Evolutionary conservation across 2,113 vertebrate genomes (phyloP), one percentile per base, ranked within the genome.

Genomic region (Gavia stellata): DNA sequence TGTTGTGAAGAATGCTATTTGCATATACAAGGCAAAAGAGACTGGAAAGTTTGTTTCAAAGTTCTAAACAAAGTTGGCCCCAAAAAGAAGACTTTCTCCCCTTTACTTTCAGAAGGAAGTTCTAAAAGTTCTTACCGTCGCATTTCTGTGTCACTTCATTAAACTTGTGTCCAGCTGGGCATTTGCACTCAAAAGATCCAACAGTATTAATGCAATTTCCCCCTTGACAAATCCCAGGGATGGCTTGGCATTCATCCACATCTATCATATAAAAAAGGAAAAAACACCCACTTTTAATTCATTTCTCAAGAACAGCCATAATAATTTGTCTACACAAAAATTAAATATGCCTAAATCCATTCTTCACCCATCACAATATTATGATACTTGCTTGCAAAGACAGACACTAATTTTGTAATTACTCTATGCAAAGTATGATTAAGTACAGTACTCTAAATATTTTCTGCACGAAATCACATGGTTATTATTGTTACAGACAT

Each of bases 151-250:
- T 98, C 97, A 99, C 97, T 98, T 99, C 99, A 96, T 99, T 99
- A 98, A 99, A 99, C 97, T 98, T 99, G 98, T 99, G 99, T 98
- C 99, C 99, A 98, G 99, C 99, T 86, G 99, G 99, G 97, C 99
- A 99, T 98, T 99, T 99, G 98, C 99, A 99, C 98, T 99, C 99
- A 96, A 99, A 99, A 97, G 99, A 99, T 96, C 99, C 99, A 93
- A 99, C 99, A 61, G 99, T 99, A 98, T 99, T 99, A 98, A 99
- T 98, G 96, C 99, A 99, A 98, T 99, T 99, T 98, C 99, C 99
- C 94, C 99, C 99, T 94, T 99, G 99, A 98, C 99, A 99, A 97
- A 99, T 98, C 88, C 99, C 99, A 96, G 99, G 99, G 98, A 99
- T 99, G 96, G 99, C 99, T 98, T 99, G 99, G 98, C 99, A 99